phyloP scores from a whole-genome alignment of 2,797 vertebrate genomes.

The Todus mexicanus region DNA sequence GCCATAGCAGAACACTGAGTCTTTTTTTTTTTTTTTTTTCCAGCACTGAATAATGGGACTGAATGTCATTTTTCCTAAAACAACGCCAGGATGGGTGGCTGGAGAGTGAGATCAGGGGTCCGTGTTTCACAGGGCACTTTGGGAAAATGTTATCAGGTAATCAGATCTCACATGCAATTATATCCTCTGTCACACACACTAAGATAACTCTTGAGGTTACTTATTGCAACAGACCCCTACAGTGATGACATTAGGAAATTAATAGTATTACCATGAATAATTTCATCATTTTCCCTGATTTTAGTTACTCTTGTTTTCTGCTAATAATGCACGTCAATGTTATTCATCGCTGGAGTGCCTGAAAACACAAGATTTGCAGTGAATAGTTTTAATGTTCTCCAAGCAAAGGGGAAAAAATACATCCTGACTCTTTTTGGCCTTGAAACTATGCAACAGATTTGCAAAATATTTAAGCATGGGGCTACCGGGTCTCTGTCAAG shows the following conservation, averaged over 20 bases:
- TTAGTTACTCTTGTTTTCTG: not conserved
- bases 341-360: not conserved
- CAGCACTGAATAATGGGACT: conserved; percentile 29
- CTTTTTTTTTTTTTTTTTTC: not conserved
- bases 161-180: not conserved
- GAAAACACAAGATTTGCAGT: not conserved
- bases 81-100: conserved; percentile 22
- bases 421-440: not conserved
- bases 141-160: not conserved
- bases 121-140: not conserved
- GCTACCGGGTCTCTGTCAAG: not conserved
- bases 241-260: not conserved
- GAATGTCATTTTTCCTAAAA: conserved; percentile 62
- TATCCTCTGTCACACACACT: not conserved
- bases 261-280: conserved; percentile 14
- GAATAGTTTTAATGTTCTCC: not conserved
- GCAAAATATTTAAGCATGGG: not conserved
- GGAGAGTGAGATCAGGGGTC: conserved; percentile 33
- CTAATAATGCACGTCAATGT: not conserved
- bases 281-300: not conserved
- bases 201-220: not conserved
- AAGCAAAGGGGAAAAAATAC: not conserved
- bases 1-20: conserved; percentile 54
- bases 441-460: not conserved
- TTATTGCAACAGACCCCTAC: not conserved